Base-by-base conservation (phyloP, 2,888 invertebrate genomes). In the Eurytoma adleriae region DNA sequence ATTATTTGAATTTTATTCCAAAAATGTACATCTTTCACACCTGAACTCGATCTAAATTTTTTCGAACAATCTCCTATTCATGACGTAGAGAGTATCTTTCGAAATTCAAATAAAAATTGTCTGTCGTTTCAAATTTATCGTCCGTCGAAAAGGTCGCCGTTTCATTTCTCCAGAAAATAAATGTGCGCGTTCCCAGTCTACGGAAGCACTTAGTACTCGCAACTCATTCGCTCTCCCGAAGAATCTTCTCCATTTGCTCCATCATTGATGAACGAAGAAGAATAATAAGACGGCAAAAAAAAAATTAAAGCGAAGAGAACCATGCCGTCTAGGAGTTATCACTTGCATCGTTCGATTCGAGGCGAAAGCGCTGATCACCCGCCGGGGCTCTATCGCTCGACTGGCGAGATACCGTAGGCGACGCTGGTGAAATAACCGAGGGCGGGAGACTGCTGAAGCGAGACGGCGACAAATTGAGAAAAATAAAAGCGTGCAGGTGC, bases 301-400 rank as follows among this genome's bases (percentile, higher is more conserved):
- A 82, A 81, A 77, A 78, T 59, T 13, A 7, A 52, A 52, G 73
- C 69, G 40, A 59, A 62, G 71, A 70, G 57, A 73, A 75, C 82
- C 80, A 48, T 3, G 18, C 13, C n/a, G 80, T 74, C 24, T 24
- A 24, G 24, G 24, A 24, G 24, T 24, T 24, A 24, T 24, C 24
- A 61, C 79, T 81, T 76, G 69, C 62, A 67, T 62, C 73, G 71
- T 81, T 24, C 68, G 70, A 67, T 83, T 82, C 64, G 30, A 24
- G 7, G 24, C 24, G 30, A 62, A 72, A 75, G 18, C 50, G 61
- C 52, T 75, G 75, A 75, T 67, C 59, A 68, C 52, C 61, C 61
- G 16, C 48, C 57, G 74, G 67, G 74, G 14, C 54, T 69, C 56
- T 12, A 16, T 18, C 24, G 24, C 66, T 57, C 50, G 59, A 18